Base-by-base conservation (phyloP, 2,797 vertebrate genomes). In the Coreius guichenoti region DNA sequence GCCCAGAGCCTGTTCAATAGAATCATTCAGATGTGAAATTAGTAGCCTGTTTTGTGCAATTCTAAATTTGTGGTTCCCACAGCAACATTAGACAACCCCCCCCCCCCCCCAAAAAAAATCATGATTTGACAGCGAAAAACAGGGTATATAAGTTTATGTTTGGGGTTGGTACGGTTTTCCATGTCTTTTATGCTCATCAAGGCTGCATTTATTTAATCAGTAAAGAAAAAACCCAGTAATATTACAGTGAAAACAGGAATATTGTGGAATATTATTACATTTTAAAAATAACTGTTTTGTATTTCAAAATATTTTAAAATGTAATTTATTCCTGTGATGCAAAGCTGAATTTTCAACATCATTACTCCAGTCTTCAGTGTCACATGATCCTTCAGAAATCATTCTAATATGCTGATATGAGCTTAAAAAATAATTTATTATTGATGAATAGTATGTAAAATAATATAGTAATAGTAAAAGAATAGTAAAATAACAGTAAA, bases 1-100 rank as follows among this genome's bases (percentile, higher is more conserved):
- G 94, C 85, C 97, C 97, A 45, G 97, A 98, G 88, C 96, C 97
- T 97, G 94, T 33, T 68, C 21, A 47, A 19, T 36, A 36, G 16
- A 80, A 31, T 65, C 13, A 16, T 8, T 80, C 47, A 68, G 12
- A 49, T 33, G 45, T 16, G 49, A n/a, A 39, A n/a, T n/a, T 31
- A 80, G 54, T 23, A 23, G 61, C 12, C 49, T 3, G 9, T 33
- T 33, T 12, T 23, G 26, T 63, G n/a, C 45, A 67, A n/a, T n/a
- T 31, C 39, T 49, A 29, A 12, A 49, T 29, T 7, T 74, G 45
- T 73, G 26, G n/a, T 17, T 63, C 13, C n/a, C 9, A 45, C 69
- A 45, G n/a, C 23, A 61, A 61, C 4, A 26, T 26, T 26, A 26
- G n/a, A 1, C 56, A n/a, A 9, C n/a, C n/a, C n/a, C n/a, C n/a